Conservation (phyloP, 2,888 invertebrate species). For the Agrotis puta region DNA sequence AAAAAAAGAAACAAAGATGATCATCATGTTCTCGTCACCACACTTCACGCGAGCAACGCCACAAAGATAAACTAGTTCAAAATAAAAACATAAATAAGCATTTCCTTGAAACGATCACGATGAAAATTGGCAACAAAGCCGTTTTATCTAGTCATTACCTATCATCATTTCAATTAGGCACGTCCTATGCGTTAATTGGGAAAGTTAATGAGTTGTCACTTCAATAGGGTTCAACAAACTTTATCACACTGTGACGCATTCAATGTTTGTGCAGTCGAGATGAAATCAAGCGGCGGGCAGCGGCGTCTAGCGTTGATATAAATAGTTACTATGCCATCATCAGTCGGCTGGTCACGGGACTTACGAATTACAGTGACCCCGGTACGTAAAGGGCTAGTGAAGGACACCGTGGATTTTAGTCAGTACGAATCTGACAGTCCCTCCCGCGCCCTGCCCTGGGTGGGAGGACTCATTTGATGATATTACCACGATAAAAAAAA, state of each 20-base stretch:
- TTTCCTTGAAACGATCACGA: background rate
- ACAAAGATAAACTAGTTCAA: too few species aligned
- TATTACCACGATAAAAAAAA: too few species aligned
- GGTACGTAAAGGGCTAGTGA: too few species aligned
- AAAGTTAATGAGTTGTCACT: constrained; percentile 19
- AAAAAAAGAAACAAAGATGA: too few species aligned
- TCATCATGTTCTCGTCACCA: too few species aligned
- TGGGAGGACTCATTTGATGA: too few species aligned
- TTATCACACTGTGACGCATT: constrained; percentile 8
- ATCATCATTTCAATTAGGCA: constrained; percentile 15
- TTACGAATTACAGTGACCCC: too few species aligned
- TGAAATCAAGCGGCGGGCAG: background rate
- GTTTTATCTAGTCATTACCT: constrained; percentile 1
- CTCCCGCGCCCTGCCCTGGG: too few species aligned
- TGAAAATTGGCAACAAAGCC: background rate
- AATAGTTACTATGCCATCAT: constrained; percentile 10
- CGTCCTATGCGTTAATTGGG: constrained; percentile 9
- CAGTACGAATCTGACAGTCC: too few species aligned
- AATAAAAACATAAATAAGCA: background rate
- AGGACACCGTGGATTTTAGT: too few species aligned
- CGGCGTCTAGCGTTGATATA: constrained; percentile 30
- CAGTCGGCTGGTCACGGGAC: too few species aligned
- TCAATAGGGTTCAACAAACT: constrained; percentile 7
- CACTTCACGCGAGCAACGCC: too few species aligned
- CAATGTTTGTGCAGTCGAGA: constrained; percentile 11